These are phyloP conservation scores for Hippocampus guttulatus DNA, from an alignment of 2,113 vertebrate species.

Conservation along the genomic window DNA sequence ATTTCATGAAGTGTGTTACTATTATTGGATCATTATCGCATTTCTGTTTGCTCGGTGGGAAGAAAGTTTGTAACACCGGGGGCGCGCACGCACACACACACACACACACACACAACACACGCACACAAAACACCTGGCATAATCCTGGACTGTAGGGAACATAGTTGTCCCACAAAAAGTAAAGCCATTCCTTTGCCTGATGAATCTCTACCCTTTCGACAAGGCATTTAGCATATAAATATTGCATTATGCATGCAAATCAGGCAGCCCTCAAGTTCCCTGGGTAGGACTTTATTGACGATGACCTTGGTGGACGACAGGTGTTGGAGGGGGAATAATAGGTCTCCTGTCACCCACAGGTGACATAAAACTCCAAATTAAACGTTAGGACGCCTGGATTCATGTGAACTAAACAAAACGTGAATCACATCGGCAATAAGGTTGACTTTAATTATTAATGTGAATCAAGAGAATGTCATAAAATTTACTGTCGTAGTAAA, in stretches of 20 bases:
- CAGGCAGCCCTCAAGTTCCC: conserved; percentile 28
- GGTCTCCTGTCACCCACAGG: conserved; percentile 53
- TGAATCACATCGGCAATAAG: conserved; percentile 47
- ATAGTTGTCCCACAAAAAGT: conserved; percentile 7
- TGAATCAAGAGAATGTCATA: conserved; percentile 10
- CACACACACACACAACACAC: no score
- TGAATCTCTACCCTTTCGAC: conserved; percentile 46
- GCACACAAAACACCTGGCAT: background rate
- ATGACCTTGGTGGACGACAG: conserved; percentile 67
- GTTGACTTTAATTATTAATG: conserved; percentile 6
- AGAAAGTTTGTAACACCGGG: background rate
- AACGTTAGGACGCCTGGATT: conserved; percentile 57
- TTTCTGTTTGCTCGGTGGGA: background rate
- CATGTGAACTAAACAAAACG: conserved; percentile 52
- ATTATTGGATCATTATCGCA: background rate
- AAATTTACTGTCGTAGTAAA: background rate
- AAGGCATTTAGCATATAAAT: conserved; percentile 52
- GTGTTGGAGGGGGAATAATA: conserved; percentile 62
- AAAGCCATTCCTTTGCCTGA: conserved; percentile 20
- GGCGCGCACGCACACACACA: no score
- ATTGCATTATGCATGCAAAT: conserved; percentile 62
- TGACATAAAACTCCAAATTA: conserved; percentile 71
- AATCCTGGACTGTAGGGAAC: conserved; percentile 7
- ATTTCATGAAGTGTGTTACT: conserved; percentile 3
- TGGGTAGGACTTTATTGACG: conserved; percentile 31